These are phyloP conservation scores for Myrmecobius fasciatus DNA, from an alignment of 2,113 vertebrate species.

Conservation along the genomic window DNA sequence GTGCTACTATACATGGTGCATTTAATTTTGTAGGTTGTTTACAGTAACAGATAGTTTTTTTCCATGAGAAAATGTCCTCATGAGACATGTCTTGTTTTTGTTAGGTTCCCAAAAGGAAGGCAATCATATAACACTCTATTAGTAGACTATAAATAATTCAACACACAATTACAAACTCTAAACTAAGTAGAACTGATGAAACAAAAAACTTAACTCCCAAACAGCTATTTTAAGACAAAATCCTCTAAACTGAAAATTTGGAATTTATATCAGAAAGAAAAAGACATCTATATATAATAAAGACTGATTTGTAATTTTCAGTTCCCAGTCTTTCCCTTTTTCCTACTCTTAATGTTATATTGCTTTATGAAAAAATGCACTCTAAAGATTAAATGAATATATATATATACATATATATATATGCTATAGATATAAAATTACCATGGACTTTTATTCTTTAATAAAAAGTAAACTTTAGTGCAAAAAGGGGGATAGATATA, in stretches of 20 bases:
- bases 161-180: slow-evolving; percentile 42
- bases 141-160: slow-evolving; percentile 72
- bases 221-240: slow-evolving; percentile 45
- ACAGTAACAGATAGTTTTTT: slow-evolving; percentile 74
- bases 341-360: background rate
- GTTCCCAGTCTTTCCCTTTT: background rate
- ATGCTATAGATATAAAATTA: slow-evolving; percentile 11
- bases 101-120: slow-evolving; percentile 73
- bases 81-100: slow-evolving; percentile 75
- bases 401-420: background rate
- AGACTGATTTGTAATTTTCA: background rate
- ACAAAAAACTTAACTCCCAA: slow-evolving; percentile 61
- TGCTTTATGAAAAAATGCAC: background rate
- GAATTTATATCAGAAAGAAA: slow-evolving; percentile 32
- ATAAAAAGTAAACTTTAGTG: slow-evolving; percentile 46
- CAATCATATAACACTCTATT: slow-evolving; percentile 64
- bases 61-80: slow-evolving; percentile 69
- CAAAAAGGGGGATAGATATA: slow-evolving; percentile 29
- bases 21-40: slow-evolving; percentile 72
- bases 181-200: slow-evolving; percentile 67
- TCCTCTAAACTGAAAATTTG: slow-evolving; percentile 42
- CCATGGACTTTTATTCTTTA: slow-evolving; percentile 24
- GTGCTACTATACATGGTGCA: slow-evolving; percentile 62
- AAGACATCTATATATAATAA: background rate
- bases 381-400: slow-evolving; percentile 37